phyloP scores from a whole-genome alignment of 1,140 invertebrate species.

The Papilio aristodemus region DNA sequence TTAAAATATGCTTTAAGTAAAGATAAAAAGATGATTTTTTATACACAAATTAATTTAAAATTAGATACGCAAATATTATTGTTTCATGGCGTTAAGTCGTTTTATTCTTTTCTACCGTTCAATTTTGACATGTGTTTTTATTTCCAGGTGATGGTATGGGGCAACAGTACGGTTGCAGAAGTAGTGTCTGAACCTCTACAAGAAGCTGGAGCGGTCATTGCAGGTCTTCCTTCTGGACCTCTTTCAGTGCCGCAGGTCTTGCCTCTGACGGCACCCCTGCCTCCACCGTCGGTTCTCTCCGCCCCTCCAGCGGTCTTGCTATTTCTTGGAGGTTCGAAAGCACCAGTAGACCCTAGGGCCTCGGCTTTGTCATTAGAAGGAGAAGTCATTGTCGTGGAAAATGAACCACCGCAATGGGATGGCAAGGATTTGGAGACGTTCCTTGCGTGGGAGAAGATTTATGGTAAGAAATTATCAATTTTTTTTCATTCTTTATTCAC shows the following conservation, averaged over 20 bases:
- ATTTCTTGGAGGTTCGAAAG: conserved; percentile 83
- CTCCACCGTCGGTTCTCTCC: conserved; percentile 46
- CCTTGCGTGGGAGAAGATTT: conserved; percentile 75
- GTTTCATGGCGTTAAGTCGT: neutral
- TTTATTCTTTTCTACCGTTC: neutral
- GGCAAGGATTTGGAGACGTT: conserved; percentile 73
- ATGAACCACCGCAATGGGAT: conserved; percentile 79
- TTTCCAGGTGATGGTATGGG: conserved; percentile 69
- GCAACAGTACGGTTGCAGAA: conserved; percentile 68
- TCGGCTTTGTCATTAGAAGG: conserved; percentile 81
- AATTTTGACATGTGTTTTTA: conserved; percentile 34
- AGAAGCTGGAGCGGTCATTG: conserved; percentile 62
- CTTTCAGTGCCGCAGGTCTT: conserved; percentile 56
- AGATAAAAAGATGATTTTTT: too few relatives aligned
- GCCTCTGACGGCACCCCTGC: conserved; percentile 55
- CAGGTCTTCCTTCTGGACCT: conserved; percentile 61
- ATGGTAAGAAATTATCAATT: conserved; percentile 56
- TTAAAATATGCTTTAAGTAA: too few relatives aligned
- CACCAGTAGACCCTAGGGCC: conserved; percentile 82
- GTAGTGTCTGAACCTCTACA: conserved; percentile 64
- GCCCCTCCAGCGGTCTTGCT: conserved; percentile 80
- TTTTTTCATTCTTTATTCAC: neutral
- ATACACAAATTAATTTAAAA: neutral
- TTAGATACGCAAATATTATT: neutral
- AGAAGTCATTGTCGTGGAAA: conserved; percentile 83